These are phyloP conservation scores for Sebastes paucispinis DNA, from an alignment of 2,797 vertebrate species.

Conservation along the genomic window DNA sequence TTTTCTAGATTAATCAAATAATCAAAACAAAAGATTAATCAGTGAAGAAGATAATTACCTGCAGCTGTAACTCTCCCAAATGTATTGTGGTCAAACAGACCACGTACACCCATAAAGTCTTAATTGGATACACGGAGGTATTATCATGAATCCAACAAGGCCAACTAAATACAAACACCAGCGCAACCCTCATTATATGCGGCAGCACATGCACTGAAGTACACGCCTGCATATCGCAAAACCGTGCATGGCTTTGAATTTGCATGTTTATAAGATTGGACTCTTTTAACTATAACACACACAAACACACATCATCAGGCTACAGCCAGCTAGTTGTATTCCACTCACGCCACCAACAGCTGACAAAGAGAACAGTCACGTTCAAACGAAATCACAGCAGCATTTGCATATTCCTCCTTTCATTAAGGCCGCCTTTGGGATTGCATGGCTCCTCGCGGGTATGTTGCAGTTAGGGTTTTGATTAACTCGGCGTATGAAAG, in stretches of 20 bases:
- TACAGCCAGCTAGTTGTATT: background rate
- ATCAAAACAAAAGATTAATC: background rate
- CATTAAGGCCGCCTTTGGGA: conserved; percentile 20
- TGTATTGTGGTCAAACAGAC: background rate
- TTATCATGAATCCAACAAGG: background rate
- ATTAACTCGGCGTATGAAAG: conserved; percentile 39
- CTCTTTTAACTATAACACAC: background rate
- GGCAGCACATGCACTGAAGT: background rate
- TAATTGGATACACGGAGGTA: background rate
- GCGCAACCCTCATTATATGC: conserved; percentile 8
- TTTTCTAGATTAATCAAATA: background rate
- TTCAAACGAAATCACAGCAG: conserved; percentile 14
- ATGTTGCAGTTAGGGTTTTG: conserved; percentile 9
- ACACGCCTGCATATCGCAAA: background rate
- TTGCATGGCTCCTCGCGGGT: background rate
- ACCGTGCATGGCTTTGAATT: background rate
- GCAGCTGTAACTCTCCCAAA: background rate
- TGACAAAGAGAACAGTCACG: conserved; percentile 2
- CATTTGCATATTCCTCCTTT: conserved; percentile 45
- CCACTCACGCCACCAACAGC: background rate
- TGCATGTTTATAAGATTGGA: background rate
- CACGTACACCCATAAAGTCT: background rate
- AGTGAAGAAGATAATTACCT: background rate
- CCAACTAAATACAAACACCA: background rate
- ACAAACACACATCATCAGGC: background rate